Base-by-base conservation (phyloP, 2,113 vertebrate genomes). In the Rana temporaria region DNA sequence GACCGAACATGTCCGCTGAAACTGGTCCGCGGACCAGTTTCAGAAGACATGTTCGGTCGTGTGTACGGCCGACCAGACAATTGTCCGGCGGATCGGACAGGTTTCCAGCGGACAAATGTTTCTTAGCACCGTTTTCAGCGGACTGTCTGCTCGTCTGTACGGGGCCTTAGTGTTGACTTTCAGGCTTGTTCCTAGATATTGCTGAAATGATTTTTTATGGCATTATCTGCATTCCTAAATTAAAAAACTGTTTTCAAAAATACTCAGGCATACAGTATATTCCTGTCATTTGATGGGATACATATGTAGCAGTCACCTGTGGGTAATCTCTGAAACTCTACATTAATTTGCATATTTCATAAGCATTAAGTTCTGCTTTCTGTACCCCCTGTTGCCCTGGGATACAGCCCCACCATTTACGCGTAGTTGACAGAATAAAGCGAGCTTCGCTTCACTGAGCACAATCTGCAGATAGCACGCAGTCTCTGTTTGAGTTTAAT, bases 291-390 rank as follows among this genome's bases (percentile, higher is more conserved):
- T 70, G 15, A 60, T 48, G 65, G 55, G 20, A 62, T 48, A 60
- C 55, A 38, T 68, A 71, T 72, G 26, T 81, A 68, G 59, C 68
- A 72, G 38, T 72, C 38, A 72, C 67, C 67, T 72, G 79, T 17
- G 34, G 59, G 32, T 53, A 57, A 70, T 70, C 15, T 80, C 18
- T 56, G 66, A 56, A 73, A 66, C 63, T 22, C 32, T n/a, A 16
- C 66, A n/a, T 48, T 22, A 2, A 65, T 56, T 59, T 86, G 82
- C 48, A 69, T 81, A 57, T 81, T 66, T 76, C 74, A 70, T 84
- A 74, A 70, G 82, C 85, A 75, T 88, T 82, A 72, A 82, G 88
- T 78, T 0, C 7, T 64, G 86, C 88, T 68, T 67, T 67, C 18
- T 84, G 79, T 76, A 69, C 66, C 84, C 56, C 64, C 63, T 20